phyloP scores from a whole-genome alignment of 2,797 vertebrate species.

The Malurus splendens region DNA sequence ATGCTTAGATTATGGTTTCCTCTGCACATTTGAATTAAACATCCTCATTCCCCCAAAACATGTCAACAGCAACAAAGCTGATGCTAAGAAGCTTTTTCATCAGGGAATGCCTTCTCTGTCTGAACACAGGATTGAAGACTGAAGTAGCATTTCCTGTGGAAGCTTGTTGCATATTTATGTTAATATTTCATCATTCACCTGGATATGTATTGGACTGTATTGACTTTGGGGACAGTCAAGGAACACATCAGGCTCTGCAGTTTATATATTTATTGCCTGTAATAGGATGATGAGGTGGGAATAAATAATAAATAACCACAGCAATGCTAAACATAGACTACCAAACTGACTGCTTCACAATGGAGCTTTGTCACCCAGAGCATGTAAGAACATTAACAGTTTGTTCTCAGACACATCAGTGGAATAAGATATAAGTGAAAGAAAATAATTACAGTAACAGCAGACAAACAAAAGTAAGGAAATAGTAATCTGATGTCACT shows the following conservation, averaged over 20 bases:
- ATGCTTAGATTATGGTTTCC: not conserved
- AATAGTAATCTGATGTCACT: not conserved
- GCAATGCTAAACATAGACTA: not conserved
- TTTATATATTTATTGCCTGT: conserved; percentile 3
- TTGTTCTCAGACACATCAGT: not conserved
- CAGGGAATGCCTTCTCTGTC: not conserved
- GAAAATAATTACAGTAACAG: not conserved
- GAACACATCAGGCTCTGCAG: not conserved
- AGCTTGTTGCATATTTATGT: not conserved
- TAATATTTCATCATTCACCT: conserved; percentile 12
- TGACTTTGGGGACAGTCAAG: not conserved
- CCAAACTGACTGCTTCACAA: not conserved
- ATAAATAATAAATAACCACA: conserved; percentile 42
- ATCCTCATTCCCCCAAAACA: not conserved
- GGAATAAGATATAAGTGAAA: not conserved
- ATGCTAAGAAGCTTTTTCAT: not conserved
- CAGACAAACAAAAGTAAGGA: not conserved
- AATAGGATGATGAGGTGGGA: not conserved
- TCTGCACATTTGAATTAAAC: not conserved
- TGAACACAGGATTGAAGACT: not conserved
- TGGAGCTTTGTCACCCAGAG: not conserved
- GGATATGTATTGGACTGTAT: not conserved
- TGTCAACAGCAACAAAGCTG: not conserved
- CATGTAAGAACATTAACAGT: not conserved
- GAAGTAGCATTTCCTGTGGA: not conserved